Evolutionary conservation across 2,888 invertebrate species (phyloP).

Genomic region (Pterobdella sp.): DNA sequence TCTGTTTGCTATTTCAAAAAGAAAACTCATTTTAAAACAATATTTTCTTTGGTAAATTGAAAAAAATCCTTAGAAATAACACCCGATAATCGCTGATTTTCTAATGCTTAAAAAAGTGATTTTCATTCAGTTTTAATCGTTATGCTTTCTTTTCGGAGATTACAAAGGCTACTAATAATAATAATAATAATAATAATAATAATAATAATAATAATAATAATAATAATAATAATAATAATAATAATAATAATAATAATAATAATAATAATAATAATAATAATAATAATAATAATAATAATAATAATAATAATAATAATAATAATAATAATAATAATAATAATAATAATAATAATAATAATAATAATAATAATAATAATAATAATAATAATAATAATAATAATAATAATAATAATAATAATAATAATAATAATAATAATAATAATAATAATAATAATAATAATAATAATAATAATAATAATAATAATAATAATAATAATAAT

Average conservation of each 20-base stretch:
- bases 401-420: not conserved
- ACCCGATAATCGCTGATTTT: too few relatives aligned
- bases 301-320: not conserved
- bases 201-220: not conserved
- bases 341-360: slow-evolving; percentile 9
- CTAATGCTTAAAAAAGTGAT: too few relatives aligned
- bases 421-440: not conserved
- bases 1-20: too few relatives aligned
- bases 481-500: slow-evolving; percentile 26
- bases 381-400: slow-evolving; percentile 9
- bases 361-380: not conserved
- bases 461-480: slow-evolving; percentile 26
- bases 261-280: not conserved
- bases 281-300: not conserved
- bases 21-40: too few relatives aligned
- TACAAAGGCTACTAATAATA: not conserved
- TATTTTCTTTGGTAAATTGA: too few relatives aligned
- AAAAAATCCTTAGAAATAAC: too few relatives aligned
- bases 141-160: too few relatives aligned
- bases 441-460: not conserved
- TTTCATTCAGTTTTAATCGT: too few relatives aligned
- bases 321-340: not conserved
- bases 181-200: not conserved
- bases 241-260: not conserved
- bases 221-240: not conserved